Conservation (phyloP, 2,113 vertebrate species). For the Muntiacus reevesi region DNA sequence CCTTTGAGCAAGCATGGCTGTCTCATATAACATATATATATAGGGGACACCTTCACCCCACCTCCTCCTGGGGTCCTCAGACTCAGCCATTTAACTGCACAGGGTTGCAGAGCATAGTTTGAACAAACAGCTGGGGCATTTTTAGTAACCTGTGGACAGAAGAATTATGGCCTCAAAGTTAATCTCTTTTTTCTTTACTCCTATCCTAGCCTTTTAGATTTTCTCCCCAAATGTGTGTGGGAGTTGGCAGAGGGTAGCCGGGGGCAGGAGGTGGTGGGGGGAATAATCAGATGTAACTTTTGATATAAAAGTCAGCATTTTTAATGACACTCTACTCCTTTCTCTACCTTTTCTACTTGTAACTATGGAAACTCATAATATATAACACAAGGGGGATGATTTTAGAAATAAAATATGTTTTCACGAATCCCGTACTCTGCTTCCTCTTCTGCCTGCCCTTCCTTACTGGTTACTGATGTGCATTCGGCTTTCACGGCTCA, state of each 20-base stretch:
- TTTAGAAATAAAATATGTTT: slow-evolving; percentile 49
- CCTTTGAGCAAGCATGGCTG: not conserved
- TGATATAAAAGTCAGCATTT: slow-evolving; percentile 27
- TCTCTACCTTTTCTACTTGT: slow-evolving; percentile 28
- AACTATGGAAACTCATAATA: slow-evolving; percentile 53
- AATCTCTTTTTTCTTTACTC: not conserved
- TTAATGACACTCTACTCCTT: slow-evolving; percentile 28
- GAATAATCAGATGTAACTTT: not conserved
- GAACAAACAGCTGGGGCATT: not conserved
- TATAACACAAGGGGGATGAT: slow-evolving; percentile 17
- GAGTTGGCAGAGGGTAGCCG: not conserved
- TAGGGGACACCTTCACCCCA: not conserved
- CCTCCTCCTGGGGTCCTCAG: not conserved
- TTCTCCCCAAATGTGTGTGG: not conserved
- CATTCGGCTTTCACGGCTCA: not conserved
- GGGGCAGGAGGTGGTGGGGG: no score
- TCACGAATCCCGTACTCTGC: not conserved
- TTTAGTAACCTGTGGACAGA: not conserved
- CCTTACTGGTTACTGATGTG: not conserved
- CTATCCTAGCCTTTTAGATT: not conserved
- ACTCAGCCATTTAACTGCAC: not conserved
- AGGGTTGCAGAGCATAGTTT: not conserved
- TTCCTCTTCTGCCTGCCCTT: not conserved
- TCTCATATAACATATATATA: not conserved
- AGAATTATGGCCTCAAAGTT: not conserved